Conservation (phyloP, 2,888 invertebrate genomes). For the Cremastobaeus sp. region DNA sequence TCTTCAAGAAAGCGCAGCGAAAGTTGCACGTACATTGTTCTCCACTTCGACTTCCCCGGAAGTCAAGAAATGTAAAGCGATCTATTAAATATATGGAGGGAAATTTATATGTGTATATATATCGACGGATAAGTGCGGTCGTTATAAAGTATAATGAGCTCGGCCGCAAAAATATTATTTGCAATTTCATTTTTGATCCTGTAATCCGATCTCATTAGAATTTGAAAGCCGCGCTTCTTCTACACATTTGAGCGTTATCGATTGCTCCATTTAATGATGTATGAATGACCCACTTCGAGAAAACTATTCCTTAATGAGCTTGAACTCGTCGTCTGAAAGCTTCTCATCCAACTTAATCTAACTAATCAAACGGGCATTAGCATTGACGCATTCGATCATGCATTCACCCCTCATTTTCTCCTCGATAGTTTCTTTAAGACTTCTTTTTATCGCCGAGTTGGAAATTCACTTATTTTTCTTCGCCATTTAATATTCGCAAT, state of each 20-base stretch:
- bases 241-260: constrained; percentile 38
- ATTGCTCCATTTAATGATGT: constrained; percentile 50
- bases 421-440: no score
- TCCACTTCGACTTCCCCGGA: constrained; percentile 40
- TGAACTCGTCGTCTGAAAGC: constrained; percentile 43
- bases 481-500: no score
- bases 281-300: constrained; percentile 52
- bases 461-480: no score
- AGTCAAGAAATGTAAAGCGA: constrained; percentile 37
- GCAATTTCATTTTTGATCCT: constrained; percentile 32
- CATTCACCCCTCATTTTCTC: no score
- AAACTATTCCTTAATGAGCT: constrained; percentile 53
- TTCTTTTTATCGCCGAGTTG: constrained; percentile 9
- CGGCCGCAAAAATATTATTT: constrained; percentile 29
- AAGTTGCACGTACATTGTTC: constrained; percentile 53
- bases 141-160: constrained; percentile 14
- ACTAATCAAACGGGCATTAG: constrained; percentile 53
- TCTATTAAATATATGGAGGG: constrained; percentile 33
- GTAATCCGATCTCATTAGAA: constrained; percentile 46
- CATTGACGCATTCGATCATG: constrained; percentile 44
- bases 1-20: constrained; percentile 22
- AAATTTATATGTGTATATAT: constrained; percentile 41
- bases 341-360: constrained; percentile 48
- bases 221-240: constrained; percentile 37
- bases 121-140: constrained; percentile 22